Base-by-base conservation (phyloP, 2,113 vertebrate species). In the Oreochromis spilurus region DNA sequence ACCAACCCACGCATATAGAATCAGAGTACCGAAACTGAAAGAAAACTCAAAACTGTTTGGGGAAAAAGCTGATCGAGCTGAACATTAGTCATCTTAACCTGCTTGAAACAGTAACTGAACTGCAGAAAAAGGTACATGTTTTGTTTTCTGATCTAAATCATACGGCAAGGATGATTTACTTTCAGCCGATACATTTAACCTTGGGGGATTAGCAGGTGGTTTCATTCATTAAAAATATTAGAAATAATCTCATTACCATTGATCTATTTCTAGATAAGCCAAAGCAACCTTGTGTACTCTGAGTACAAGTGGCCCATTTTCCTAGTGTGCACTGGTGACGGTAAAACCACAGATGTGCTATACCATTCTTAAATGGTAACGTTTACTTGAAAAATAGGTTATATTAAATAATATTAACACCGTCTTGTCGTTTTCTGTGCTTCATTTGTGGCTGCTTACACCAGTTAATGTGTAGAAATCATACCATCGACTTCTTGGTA, bases 211-310 rank as follows among this genome's bases (percentile, higher is more conserved):
- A 93, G 53, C 80, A 82, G 78, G 12, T 50, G 87, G 65, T 84
- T 90, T 79, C 84, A 85, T 80, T 90, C n/a, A 87, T 84, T 82
- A 86, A 84, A 95, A 95, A 93, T 91, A 95, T 93, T 88, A 92
- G 29, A 60, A 89, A 95, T 95, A 95, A 96, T 93, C 94, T 89
- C 79, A 90, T 94, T 94, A 93, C 87, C 88, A 86, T 79, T 87
- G 83, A 93, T 90, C 94, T 95, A 96, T 96, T 95, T 93, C 21
- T 93, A 93, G 92, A 94, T 96, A 95, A 95, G 93, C 92, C 88
- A 93, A 89, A 89, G 85, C 83, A 91, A 94, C 92, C 88, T 91
- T 88, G 83, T 43, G 34, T 60, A 65, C 79, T 67, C 43, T 1
- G 48, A 93, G 82, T 12, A 26, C 14, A 62, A 45, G 83, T 48